Percentiles rank a stretch among this genome's conserved stretches.
These are phyloP conservation scores for Drosophila santomea DNA, from an alignment of 1,140 invertebrate species.

Conservation along the genomic window DNA sequence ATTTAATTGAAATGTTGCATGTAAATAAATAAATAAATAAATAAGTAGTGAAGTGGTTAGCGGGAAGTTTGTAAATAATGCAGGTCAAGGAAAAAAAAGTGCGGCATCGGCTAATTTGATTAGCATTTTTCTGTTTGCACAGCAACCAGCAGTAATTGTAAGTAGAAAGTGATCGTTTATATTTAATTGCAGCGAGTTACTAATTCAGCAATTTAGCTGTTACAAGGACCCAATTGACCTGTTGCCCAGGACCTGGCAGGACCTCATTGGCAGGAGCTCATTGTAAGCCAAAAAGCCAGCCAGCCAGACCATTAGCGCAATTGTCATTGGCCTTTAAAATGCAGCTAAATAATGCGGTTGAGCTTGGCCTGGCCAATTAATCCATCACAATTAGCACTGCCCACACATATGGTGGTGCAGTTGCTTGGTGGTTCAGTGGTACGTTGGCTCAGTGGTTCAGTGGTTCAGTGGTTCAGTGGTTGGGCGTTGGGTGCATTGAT, in stretches of 20 bases:
- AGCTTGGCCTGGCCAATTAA: conserved; percentile 30
- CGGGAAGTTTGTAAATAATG: conserved; percentile 19
- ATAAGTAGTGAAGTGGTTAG: conserved; percentile 22
- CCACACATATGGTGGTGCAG: not conserved
- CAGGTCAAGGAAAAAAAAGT: conserved; percentile 31
- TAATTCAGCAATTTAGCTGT: not conserved
- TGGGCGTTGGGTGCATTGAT: conserved; percentile 34
- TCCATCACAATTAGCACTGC: conserved; percentile 41
- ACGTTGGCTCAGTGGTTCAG: conserved; percentile 4
- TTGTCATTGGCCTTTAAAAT: conserved; percentile 26
- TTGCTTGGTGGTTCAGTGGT: conserved; percentile 4
- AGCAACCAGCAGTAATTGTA: not conserved
- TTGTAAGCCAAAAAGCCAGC: not conserved
- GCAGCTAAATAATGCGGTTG: conserved; percentile 18
- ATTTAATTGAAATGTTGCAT: conserved; percentile 57
- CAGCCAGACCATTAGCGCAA: not conserved
- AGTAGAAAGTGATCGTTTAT: not conserved
- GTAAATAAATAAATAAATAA: conserved; percentile 34
- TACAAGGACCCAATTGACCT: not conserved
- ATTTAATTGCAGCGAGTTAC: too few relatives aligned
- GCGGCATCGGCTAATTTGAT: conserved; percentile 3
- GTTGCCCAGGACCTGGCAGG: not conserved
- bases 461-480: conserved; percentile 7
- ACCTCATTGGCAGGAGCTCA: too few relatives aligned
- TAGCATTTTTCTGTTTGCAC: not conserved